Percentiles rank a stretch among this genome's conserved stretches.
phyloP scores from a whole-genome alignment of 2,113 vertebrate species.

The Hemibagrus wyckioides region DNA sequence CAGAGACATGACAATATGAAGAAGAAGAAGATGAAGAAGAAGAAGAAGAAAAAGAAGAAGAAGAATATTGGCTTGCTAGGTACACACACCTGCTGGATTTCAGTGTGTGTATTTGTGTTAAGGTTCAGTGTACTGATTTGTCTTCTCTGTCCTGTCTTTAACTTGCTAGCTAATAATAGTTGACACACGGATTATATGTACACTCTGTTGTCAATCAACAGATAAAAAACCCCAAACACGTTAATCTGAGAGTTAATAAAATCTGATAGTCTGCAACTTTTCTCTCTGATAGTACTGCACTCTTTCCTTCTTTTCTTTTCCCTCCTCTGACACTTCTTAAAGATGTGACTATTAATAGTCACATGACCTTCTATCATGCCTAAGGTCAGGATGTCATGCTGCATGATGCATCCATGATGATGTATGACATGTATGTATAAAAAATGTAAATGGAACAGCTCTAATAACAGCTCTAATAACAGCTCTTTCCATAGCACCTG shows the following conservation, averaged over 20 bases:
- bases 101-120: background rate
- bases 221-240: background rate
- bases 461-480: background rate
- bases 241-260: background rate
- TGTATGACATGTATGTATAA: background rate
- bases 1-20: background rate
- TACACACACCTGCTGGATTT: background rate
- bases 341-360: background rate
- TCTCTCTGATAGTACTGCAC: too few species aligned
- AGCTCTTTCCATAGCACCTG: background rate
- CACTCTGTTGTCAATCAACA: background rate
- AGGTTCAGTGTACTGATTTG: background rate
- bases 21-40: background rate
- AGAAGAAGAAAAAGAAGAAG: background rate
- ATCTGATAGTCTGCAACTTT: background rate
- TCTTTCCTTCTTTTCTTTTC: background rate
- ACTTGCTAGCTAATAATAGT: background rate
- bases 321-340: background rate
- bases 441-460: background rate
- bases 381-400: background rate
- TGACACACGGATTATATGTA: background rate
- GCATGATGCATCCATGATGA: background rate
- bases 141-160: background rate
- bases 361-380: background rate
- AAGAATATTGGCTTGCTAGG: background rate